phyloP scores from a whole-genome alignment of 2,113 vertebrate species.

The Gymnarchus niloticus region DNA sequence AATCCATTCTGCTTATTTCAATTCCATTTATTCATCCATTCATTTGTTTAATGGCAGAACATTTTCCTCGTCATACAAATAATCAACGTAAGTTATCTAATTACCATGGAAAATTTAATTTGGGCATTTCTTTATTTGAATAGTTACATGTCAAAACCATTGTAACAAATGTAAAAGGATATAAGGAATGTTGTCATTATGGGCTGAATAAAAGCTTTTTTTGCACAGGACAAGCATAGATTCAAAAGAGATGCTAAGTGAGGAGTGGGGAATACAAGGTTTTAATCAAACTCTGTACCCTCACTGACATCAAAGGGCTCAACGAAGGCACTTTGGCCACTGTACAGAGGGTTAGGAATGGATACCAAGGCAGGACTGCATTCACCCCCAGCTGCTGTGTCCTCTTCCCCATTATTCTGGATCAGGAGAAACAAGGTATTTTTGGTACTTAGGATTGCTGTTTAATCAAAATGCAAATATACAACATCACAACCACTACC shows the following conservation, averaged over 20 bases:
- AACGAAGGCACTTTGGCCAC: constrained; percentile 55
- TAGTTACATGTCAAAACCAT: background rate
- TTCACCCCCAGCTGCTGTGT: constrained; percentile 39
- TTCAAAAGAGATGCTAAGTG: constrained; percentile 1
- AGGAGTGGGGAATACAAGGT: background rate
- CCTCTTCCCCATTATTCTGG: constrained; percentile 58
- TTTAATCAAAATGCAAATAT: background rate
- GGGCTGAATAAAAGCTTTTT: background rate
- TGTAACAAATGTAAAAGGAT: background rate
- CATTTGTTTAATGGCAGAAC: background rate
- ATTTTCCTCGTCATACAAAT: background rate
- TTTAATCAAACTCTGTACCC: background rate
- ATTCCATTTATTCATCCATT: background rate
- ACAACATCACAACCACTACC: too few relatives aligned
- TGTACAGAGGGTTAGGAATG: constrained; percentile 78
- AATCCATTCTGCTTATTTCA: background rate
- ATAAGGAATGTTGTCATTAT: background rate
- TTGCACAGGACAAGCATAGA: background rate
- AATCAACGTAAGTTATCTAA: background rate
- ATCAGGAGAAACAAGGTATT: background rate
- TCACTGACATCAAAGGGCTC: constrained; percentile 72
- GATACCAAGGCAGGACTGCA: constrained; percentile 68
- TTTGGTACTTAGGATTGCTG: background rate
- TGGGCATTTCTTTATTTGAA: background rate
- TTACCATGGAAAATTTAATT: background rate